phyloP scores from a whole-genome alignment of 2,113 vertebrate genomes.

The Alligator mississippiensis region DNA sequence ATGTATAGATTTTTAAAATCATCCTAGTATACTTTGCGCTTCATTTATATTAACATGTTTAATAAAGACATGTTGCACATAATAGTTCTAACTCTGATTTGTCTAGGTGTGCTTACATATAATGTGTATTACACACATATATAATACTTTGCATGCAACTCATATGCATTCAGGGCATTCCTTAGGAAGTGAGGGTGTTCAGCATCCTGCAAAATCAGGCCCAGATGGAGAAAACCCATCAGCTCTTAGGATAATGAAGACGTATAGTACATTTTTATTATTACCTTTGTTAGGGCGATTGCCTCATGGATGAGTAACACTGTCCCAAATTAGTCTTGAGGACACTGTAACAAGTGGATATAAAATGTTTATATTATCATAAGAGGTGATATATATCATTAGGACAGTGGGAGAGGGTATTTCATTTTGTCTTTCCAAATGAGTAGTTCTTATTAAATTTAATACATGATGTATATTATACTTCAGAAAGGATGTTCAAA shows the following conservation, averaged over 20 bases:
- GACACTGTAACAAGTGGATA: rapidly evolving
- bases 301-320: rapidly evolving
- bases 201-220: background rate
- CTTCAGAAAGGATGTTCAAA: rapidly evolving
- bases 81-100: background rate
- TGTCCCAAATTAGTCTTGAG: background rate
- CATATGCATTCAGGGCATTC: rapidly evolving
- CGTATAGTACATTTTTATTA: rapidly evolving
- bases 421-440: background rate
- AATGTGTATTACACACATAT: rapidly evolving
- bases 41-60: background rate
- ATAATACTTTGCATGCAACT: rapidly evolving
- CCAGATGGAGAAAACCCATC: background rate
- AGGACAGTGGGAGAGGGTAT: rapidly evolving
- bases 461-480: background rate
- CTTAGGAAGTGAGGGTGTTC: background rate
- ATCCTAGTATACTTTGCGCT: background rate
- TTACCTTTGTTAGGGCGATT: background rate
- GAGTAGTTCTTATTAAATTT: background rate
- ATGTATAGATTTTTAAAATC: background rate
- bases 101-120: rapidly evolving
- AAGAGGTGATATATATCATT: background rate
- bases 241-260: rapidly evolving
- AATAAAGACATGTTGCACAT: rapidly evolving
- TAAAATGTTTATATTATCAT: background rate